Evolutionary conservation across 2,797 vertebrate species (phyloP).

Genomic region (Crypturellus tataupa): DNA sequence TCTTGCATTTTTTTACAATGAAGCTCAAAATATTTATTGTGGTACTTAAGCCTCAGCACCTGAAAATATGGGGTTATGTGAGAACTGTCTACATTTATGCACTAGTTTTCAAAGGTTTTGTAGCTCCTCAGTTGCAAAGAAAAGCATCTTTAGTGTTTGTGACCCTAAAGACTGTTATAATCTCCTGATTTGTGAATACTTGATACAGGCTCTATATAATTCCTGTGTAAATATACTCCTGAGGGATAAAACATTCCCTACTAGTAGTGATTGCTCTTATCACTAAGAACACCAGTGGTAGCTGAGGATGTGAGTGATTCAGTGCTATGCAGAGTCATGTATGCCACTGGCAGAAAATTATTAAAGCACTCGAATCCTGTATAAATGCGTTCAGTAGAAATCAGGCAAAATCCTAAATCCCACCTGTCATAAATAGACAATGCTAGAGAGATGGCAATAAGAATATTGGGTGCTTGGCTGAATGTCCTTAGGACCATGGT

Average conservation of each 20-base stretch:
- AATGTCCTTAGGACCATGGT: not conserved
- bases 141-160: not conserved
- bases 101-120: not conserved
- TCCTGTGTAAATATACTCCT: not conserved
- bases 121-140: not conserved
- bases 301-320: not conserved
- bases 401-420: not conserved
- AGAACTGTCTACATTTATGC: not conserved
- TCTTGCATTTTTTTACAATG: not conserved
- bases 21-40: slow-evolving; percentile 1
- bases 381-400: not conserved
- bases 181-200: not conserved
- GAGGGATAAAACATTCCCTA: not conserved
- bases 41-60: not conserved
- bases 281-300: not conserved
- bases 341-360: not conserved
- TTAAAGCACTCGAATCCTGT: not conserved
- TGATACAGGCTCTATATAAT: not conserved
- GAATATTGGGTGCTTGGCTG: not conserved
- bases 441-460: not conserved
- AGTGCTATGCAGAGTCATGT: not conserved
- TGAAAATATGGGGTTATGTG: not conserved
- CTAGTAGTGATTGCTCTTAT: not conserved
- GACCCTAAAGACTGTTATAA: not conserved
- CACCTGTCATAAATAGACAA: not conserved